Conservation (phyloP, 2,797 vertebrate genomes). For the Phoeniculus purpureus region DNA sequence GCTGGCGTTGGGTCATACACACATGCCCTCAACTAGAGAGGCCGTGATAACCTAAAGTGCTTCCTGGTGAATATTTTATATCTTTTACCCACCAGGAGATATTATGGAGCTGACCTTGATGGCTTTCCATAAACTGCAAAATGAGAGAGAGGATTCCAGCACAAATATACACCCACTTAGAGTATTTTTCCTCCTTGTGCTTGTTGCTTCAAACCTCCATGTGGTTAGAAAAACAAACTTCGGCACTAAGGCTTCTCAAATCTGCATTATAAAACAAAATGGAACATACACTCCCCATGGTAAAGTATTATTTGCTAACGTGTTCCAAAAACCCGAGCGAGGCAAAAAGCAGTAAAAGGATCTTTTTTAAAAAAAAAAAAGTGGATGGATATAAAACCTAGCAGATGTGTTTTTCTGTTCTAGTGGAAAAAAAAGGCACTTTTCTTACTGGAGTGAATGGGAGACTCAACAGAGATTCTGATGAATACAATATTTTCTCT, state of each 20-base stretch:
- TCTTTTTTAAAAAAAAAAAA: background rate
- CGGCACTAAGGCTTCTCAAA: conserved; percentile 13
- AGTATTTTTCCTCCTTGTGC: conserved; percentile 33
- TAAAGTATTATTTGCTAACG: conserved; percentile 52
- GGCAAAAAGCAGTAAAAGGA: conserved; percentile 64
- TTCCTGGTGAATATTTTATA: background rate
- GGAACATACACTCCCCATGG: conserved; percentile 34
- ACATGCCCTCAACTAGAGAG: background rate
- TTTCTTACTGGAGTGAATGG: background rate
- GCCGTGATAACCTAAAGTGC: background rate
- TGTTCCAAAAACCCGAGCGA: conserved; percentile 40
- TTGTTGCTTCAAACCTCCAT: conserved; percentile 41
- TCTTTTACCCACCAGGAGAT: background rate
- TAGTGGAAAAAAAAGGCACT: conserved; percentile 28
- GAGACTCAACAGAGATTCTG: background rate
- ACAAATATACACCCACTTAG: background rate
- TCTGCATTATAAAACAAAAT: conserved; percentile 63
- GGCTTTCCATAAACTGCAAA: conserved; percentile 24
- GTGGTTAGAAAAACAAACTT: conserved; percentile 64
- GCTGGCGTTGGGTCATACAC: background rate
- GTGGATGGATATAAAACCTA: conserved; percentile 31
- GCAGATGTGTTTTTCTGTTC: conserved; percentile 66
- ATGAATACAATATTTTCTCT: background rate
- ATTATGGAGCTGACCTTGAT: conserved; percentile 1
- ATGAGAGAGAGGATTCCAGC: conserved; percentile 14